Evolutionary conservation across 1,140 invertebrate genomes (phyloP).

Genomic region (Trachelipus rathkii): DNA sequence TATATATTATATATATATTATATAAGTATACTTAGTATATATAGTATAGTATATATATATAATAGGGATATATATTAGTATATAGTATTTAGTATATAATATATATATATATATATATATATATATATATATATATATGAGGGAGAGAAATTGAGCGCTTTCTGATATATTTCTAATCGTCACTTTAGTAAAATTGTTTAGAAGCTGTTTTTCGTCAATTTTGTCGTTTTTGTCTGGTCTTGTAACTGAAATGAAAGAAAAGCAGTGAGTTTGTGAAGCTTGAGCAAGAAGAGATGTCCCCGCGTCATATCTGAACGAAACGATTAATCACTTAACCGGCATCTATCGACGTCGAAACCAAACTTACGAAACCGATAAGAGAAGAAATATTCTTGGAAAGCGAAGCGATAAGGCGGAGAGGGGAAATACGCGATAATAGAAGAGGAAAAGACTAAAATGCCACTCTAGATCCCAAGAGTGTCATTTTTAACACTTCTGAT

Average conservation of each 20-base stretch:
- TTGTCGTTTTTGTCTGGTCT: background rate
- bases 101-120: no score
- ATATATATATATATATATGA: no score
- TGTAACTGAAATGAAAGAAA: background rate
- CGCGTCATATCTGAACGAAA: background rate
- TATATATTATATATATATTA: no score
- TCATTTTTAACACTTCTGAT: slow-evolving; percentile 13
- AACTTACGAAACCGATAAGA: slow-evolving; percentile 4
- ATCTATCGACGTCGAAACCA: slow-evolving; percentile 7
- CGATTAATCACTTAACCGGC: slow-evolving; percentile 1
- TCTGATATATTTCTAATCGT: no score
- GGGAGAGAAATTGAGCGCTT: no score
- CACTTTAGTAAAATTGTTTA: no score
- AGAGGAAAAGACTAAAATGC: slow-evolving; percentile 8
- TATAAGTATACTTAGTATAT: no score
- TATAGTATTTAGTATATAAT: no score
- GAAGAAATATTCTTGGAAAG: background rate
- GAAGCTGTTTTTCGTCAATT: background rate
- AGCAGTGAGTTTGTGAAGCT: background rate
- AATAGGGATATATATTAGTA: no score
- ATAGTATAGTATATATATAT: no score
- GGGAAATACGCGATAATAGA: slow-evolving; percentile 8
- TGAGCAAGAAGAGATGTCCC: background rate
- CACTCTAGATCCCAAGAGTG: slow-evolving; percentile 10
- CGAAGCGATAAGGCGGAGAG: slow-evolving; percentile 7